Base-by-base conservation (phyloP, 2,113 vertebrate species). In the Phaethornis superciliosus region DNA sequence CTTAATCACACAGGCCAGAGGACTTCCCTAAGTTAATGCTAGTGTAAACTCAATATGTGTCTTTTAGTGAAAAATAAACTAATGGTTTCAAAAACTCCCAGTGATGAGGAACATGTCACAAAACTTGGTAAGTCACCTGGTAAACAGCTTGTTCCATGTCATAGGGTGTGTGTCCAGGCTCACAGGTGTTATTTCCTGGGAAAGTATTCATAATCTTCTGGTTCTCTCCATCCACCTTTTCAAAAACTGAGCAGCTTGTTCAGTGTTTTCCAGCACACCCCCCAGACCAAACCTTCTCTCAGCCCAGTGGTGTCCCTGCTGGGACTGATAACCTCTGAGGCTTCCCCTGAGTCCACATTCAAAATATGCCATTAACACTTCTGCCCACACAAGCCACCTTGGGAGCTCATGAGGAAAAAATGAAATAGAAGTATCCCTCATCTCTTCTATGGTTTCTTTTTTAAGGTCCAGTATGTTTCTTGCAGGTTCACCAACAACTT, bases 281-380 rank as follows among this genome's bases (percentile, higher is more conserved):
- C 18, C 11, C 21, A 60, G 23, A 52, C 30, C 40, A 64, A 93
- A 65, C 46, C 49, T 56, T 52, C 23, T 72, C 35, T 79, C 24
- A 19, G 15, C 37, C 9, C 0, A 0, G 26, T 23, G 15, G 12
- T 26, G 56, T 49, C 33, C 16, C 60, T 62, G 47, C 6, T 13
- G 22, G 2, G 28, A 37, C 12, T 23, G 22, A 88, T 81, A 72
- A 2, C 3, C 32, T 32, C 21, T 1, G 2, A 40, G 44, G 18
- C 12, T 35, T 35, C 46, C 16, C 27, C 23, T 75, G 30, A 47
- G 72, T 35, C 26, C 49, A 24, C 9, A n/a, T 35, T 78, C 19
- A 60, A 44, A 72, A 13, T 46, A 28, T 0, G 4, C 9, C 13
- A 6, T 63, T n/a, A 32, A 22, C 4, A 12, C 32, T 84, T 75